Evolutionary conservation across 1,140 invertebrate genomes (phyloP).

Genomic region (Dreissena rostriformis): DNA sequence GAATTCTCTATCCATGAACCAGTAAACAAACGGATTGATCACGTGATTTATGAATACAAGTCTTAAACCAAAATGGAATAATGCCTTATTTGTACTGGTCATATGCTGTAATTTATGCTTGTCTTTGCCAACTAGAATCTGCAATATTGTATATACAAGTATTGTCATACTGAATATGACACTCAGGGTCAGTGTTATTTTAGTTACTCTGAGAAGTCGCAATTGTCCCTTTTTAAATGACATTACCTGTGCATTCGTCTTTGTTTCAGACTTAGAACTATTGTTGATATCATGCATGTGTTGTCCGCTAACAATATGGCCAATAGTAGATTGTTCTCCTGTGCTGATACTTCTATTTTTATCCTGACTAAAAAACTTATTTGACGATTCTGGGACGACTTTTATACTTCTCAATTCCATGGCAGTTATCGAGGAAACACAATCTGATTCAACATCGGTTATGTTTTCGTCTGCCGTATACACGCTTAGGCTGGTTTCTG

Average conservation of each 20-base stretch:
- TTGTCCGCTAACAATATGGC: too few species aligned
- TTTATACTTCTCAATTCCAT: too few species aligned
- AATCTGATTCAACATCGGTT: too few species aligned
- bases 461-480: too few species aligned
- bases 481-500: not conserved
- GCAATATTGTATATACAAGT: not conserved
- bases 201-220: slow-evolving; percentile 7
- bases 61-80: not conserved
- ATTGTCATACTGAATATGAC: slow-evolving; percentile 10
- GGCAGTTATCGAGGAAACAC: too few species aligned
- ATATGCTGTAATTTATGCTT: not conserved
- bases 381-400: too few species aligned
- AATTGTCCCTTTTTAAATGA: not conserved
- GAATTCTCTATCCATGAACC: not conserved
- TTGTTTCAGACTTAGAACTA: too few species aligned
- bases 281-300: too few species aligned
- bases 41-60: slow-evolving; percentile 22
- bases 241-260: too few species aligned
- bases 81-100: not conserved
- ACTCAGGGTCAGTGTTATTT: slow-evolving; percentile 15
- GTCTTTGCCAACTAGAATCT: not conserved
- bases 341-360: too few species aligned
- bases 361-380: too few species aligned
- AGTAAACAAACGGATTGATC: slow-evolving; percentile 18
- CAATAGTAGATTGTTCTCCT: too few species aligned